phyloP scores from a whole-genome alignment of 2,888 invertebrate genomes.

The Sphinx pinastri region DNA sequence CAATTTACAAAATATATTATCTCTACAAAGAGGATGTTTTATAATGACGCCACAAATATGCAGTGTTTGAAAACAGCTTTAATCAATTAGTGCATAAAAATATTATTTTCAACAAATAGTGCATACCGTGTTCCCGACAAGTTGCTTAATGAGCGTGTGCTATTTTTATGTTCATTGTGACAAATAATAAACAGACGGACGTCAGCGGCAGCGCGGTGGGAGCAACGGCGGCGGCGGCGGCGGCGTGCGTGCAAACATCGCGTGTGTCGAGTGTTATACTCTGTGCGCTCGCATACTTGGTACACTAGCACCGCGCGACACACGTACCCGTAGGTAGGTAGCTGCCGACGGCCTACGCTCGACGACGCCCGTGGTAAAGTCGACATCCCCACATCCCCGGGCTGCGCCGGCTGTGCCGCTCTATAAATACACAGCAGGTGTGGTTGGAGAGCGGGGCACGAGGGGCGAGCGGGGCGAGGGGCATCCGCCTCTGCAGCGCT shows the following conservation, averaged over 20 bases:
- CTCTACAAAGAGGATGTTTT: background rate
- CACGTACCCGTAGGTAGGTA: constrained; percentile 54
- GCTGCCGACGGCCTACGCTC: constrained; percentile 64
- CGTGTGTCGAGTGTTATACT: constrained; percentile 38
- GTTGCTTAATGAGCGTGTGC: constrained; percentile 56
- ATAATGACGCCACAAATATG: background rate
- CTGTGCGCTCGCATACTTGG: background rate
- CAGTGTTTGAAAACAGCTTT: background rate
- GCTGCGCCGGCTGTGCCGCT: constrained; percentile 68
- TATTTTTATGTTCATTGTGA: constrained; percentile 74
- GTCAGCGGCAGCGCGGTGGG: constrained; percentile 55
- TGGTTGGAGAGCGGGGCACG: constrained; percentile 65
- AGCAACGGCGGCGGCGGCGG: constrained; percentile 41
- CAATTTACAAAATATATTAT: background rate
- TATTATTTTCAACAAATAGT: constrained; percentile 26
- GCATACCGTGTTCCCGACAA: constrained; percentile 44
- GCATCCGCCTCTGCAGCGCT: constrained; percentile 82
- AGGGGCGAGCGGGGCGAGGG: constrained; percentile 66
- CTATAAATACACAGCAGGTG: constrained; percentile 84
- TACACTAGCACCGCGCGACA: constrained; percentile 26
- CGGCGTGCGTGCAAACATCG: constrained; percentile 52
- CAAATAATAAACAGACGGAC: constrained; percentile 67
- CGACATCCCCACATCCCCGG: constrained; percentile 80
- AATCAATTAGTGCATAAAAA: constrained; percentile 6
- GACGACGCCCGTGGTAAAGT: constrained; percentile 66